Evolutionary conservation across 2,888 invertebrate genomes (phyloP), one percentile per base, ranked within the genome.

Genomic region (Resseliella maxima): DNA sequence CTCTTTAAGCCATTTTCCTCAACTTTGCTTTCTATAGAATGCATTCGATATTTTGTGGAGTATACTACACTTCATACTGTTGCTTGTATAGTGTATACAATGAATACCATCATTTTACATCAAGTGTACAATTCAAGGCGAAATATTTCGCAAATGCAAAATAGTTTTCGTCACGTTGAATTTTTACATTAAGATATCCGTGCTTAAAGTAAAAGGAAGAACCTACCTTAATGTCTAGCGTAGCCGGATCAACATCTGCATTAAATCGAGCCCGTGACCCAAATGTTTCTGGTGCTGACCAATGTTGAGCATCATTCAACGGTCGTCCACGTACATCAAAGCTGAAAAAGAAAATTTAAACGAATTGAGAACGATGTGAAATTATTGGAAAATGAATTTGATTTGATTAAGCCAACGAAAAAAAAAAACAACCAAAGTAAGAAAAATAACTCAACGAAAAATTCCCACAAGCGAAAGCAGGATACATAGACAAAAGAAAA

Each of bases 241-340:
- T 94, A 87, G 97, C 96, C 88, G 96, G 96, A 88, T 95, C 93
- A 86, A 95, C 94, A 87, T 94, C 93, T 86, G 96, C 94, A 89
- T 94, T 93, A 92, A 97, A 97, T 92, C 95, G 95, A 88, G 97
- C 97, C 89, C 97, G 94, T 87, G 95, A 94, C 46, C 96, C 96
- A 91, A 97, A 97, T 89, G 96, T 95, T 91, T 95, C 95, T 87
- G 95, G 95, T 87, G 95, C 95, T 64, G 97, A 96, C 95, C 95
- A 95, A 92, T 96, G 97, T 86, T 94, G 93, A 85, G 96, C 96
- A 89, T 96, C 94, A 86, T 93, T 93, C 88, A 95, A 92, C 88
- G 95, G 94, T 91, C 95, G 96, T 89, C 96, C 96, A 88, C 96
- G 94, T 35, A 96, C 96, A 92, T 97, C 95, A 91, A 97, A 96